A percentile compares a stretch with the other conserved stretches of the same genome.
These are phyloP conservation scores for Saxidomus purpurata DNA, from an alignment of 1,140 invertebrate genomes.

Conservation along the genomic window DNA sequence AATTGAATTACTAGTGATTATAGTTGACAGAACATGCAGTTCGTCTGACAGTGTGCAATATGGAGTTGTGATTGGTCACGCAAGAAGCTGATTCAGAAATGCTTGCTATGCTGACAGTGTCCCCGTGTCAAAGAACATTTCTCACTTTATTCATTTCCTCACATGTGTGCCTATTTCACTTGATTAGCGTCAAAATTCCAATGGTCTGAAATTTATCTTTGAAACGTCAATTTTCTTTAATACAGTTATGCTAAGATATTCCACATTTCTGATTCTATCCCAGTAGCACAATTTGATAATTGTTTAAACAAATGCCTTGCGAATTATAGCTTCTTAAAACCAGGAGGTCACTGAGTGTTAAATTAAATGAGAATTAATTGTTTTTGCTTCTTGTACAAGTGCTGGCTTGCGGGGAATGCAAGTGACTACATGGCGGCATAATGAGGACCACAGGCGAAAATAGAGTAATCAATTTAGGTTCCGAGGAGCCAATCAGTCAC, in stretches of 20 bases:
- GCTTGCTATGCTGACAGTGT: neutral
- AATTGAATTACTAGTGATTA: neutral
- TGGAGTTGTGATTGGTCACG: constrained; percentile 33
- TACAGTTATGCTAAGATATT: neutral
- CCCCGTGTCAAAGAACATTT: constrained; percentile 5
- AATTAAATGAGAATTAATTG: constrained; percentile 60
- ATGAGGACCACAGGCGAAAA: constrained; percentile 13
- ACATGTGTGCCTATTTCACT: constrained; percentile 19
- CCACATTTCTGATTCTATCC: neutral
- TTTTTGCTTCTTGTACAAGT: constrained; percentile 28
- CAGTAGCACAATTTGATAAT: constrained; percentile 56
- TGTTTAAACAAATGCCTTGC: constrained; percentile 58
- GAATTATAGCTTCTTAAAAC: constrained; percentile 19
- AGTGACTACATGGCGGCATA: neutral
- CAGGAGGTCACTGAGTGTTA: constrained; percentile 28
- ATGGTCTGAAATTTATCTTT: constrained; percentile 31
- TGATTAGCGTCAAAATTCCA: constrained; percentile 46
- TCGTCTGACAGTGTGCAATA: constrained; percentile 36
- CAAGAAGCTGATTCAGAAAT: constrained; percentile 13
- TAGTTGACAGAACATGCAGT: constrained; percentile 38
- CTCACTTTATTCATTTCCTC: constrained; percentile 13
- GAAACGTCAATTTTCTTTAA: constrained; percentile 1
- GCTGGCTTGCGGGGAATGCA: neutral
- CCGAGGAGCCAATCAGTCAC: neutral
- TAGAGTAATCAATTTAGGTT: constrained; percentile 40